These are phyloP conservation scores for Bos javanicus DNA, from an alignment of 2,113 vertebrate genomes.

Conservation along the genomic window DNA sequence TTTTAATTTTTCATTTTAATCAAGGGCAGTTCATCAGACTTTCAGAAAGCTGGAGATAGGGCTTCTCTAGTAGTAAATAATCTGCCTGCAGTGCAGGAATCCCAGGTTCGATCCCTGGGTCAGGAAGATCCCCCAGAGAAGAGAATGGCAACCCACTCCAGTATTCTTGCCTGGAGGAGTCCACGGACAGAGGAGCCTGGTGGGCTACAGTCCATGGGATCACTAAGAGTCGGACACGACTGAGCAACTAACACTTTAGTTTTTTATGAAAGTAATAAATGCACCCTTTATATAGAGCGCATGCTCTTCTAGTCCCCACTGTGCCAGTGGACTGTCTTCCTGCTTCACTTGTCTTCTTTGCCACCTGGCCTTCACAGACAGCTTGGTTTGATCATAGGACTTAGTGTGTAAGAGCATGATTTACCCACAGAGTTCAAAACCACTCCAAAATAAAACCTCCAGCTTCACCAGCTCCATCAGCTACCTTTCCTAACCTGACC, in stretches of 20 bases:
- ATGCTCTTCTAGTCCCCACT: not conserved
- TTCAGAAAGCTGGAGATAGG: not conserved
- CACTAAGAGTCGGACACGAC: accelerated
- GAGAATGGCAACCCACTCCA: not conserved
- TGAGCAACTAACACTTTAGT: not conserved
- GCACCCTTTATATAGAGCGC: not conserved
- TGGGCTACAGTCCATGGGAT: not conserved
- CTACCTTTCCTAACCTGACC: not conserved
- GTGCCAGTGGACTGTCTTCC: not conserved
- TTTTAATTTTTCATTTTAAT: not conserved
- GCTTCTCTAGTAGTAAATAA: not conserved
- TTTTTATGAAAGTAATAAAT: not conserved
- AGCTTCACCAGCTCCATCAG: not conserved
- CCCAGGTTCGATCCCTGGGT: not conserved
- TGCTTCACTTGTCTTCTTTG: not conserved
- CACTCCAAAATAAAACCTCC: not conserved
- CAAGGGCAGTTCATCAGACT: not conserved
- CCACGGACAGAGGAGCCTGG: not conserved
- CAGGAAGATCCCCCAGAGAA: not conserved
- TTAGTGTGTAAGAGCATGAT: not conserved
- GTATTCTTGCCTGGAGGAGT: not conserved
- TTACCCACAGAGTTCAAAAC: not conserved
- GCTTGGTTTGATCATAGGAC: not conserved
- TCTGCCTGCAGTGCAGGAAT: not conserved
- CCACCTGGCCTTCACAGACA: not conserved